These are phyloP conservation scores for Clanis bilineata DNA, from an alignment of 2,888 invertebrate species.

Conservation along the genomic window DNA sequence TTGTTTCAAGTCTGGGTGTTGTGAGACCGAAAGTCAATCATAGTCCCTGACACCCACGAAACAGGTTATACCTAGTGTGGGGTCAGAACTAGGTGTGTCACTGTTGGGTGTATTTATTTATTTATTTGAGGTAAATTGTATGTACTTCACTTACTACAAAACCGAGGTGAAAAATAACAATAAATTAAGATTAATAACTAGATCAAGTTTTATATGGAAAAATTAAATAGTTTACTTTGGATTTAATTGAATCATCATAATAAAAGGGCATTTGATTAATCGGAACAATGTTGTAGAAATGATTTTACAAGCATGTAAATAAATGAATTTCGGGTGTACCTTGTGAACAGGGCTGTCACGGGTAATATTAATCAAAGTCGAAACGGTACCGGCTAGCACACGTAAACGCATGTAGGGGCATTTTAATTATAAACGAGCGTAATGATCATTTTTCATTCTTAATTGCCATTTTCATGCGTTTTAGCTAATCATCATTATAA, in stretches of 20 bases:
- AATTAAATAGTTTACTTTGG: too few species aligned
- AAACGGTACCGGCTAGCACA: constrained; percentile 48
- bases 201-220: too few species aligned
- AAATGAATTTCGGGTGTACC: constrained; percentile 50
- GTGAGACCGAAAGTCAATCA: too few species aligned
- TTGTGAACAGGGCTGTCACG: constrained; percentile 61
- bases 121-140: too few species aligned
- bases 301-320: constrained; percentile 26
- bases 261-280: constrained; percentile 18
- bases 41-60: too few species aligned
- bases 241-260: background rate
- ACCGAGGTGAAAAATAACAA: too few species aligned
- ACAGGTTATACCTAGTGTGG: too few species aligned
- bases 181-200: too few species aligned
- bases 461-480: constrained; percentile 74
- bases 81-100: too few species aligned
- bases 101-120: too few species aligned
- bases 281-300: constrained; percentile 18
- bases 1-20: too few species aligned
- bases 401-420: constrained; percentile 57
- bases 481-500: constrained; percentile 72
- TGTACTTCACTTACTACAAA: too few species aligned
- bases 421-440: constrained; percentile 75
- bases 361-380: constrained; percentile 76
- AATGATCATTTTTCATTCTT: constrained; percentile 80